phyloP scores from a whole-genome alignment of 2,113 vertebrate genomes.

The Numida meleagris region DNA sequence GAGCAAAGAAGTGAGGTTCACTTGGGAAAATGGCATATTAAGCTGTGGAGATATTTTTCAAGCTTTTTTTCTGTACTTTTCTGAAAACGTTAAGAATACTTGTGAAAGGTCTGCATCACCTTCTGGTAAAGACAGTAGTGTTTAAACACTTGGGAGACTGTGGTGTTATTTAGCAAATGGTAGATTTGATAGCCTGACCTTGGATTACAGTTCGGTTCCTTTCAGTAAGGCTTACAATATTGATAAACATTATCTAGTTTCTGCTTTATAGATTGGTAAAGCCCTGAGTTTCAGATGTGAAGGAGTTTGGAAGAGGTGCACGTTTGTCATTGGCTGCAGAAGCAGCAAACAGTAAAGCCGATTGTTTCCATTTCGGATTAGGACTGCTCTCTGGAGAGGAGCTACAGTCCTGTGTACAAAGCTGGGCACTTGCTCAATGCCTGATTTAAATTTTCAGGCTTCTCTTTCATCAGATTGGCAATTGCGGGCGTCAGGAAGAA shows the following conservation, averaged over 20 bases:
- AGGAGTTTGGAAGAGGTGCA: background rate
- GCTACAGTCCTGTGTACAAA: background rate
- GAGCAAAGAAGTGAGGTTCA: background rate
- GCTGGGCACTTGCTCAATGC: background rate
- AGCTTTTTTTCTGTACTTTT: background rate
- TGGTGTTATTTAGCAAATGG: background rate
- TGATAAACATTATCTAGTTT: background rate
- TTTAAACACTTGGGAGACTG: background rate
- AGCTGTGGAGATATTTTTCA: background rate
- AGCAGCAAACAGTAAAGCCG: background rate
- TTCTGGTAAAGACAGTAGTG: background rate
- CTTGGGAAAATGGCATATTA: background rate
- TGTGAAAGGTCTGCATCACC: background rate
- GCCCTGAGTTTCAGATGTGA: background rate
- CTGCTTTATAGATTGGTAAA: background rate
- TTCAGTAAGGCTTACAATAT: background rate
- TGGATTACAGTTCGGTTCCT: background rate
- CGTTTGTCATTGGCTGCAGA: background rate
- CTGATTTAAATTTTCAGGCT: background rate
- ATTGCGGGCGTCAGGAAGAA: background rate
- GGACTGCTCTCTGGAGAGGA: background rate
- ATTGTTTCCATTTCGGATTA: background rate
- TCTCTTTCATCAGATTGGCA: background rate
- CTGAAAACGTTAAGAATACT: background rate
- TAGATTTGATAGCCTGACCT: background rate